These are phyloP conservation scores for Rotaria sp. DNA, from an alignment of 2,888 invertebrate genomes.

Conservation along the genomic window DNA sequence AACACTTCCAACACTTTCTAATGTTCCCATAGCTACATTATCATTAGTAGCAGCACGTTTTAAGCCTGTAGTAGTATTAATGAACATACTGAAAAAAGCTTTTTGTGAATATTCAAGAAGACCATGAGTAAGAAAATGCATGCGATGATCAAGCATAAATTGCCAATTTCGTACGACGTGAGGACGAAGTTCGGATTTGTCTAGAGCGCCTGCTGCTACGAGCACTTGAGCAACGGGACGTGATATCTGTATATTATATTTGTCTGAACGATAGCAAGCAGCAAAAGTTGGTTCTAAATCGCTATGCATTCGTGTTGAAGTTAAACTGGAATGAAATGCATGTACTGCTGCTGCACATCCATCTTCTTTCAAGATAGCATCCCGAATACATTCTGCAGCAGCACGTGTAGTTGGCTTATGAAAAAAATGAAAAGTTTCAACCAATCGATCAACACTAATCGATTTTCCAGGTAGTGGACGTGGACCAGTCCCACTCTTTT, in stretches of 20 bases:
- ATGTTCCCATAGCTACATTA: not conserved
- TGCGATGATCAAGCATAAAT: not conserved
- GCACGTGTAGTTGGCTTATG: not conserved
- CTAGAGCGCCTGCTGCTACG: not conserved
- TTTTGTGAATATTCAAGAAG: not conserved
- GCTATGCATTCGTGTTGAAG: not conserved
- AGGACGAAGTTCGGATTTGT: not conserved
- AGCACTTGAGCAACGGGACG: not conserved
- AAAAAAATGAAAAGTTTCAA: not conserved
- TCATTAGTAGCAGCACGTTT: not conserved
- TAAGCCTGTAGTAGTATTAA: not conserved
- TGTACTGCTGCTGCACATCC: constrained; percentile 7
- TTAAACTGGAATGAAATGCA: not conserved
- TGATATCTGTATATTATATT: constrained; percentile 20
- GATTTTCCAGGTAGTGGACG: not conserved
- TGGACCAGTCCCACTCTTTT: constrained; percentile 18
- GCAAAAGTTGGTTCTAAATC: constrained; percentile 17
- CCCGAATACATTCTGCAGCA: not conserved
- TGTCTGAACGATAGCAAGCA: not conserved
- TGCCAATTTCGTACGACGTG: not conserved
- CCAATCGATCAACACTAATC: not conserved
- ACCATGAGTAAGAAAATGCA: not conserved
- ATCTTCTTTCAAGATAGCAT: constrained; percentile 3
- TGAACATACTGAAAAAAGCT: not conserved
- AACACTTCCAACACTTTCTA: not conserved